A percentile compares a stretch with the other conserved stretches of the same genome.
Conservation (phyloP, 2,888 invertebrate genomes). For the Lasioglossum lativentre region DNA sequence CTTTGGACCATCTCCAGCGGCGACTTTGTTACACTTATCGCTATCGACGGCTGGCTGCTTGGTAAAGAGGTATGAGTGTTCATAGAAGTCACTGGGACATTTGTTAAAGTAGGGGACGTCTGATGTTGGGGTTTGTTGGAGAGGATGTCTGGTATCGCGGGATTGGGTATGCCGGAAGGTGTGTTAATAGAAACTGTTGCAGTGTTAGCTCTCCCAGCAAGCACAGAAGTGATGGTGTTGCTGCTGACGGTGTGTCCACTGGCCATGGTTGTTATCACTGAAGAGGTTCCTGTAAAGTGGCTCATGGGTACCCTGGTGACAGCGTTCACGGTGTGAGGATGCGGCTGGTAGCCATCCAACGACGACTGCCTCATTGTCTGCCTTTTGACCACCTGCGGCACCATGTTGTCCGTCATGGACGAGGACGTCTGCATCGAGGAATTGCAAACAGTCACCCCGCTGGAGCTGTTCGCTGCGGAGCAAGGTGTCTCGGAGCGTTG, state of each 20-base stretch:
- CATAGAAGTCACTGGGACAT: conserved; percentile 79
- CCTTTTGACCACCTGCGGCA: conserved; percentile 61
- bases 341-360: conserved; percentile 81
- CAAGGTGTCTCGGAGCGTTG: conserved; percentile 77
- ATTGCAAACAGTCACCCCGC: conserved; percentile 74
- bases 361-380: conserved; percentile 82
- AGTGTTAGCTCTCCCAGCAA: conserved; percentile 91
- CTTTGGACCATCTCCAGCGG: conserved; percentile 92
- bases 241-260: conserved; percentile 91
- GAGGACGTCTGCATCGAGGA: conserved; percentile 73
- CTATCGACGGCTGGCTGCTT: conserved; percentile 76
- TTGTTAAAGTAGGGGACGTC: conserved; percentile 83
- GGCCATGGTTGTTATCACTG: conserved; percentile 88
- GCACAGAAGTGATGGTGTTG: conserved; percentile 92
- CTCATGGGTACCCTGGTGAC: conserved; percentile 74
- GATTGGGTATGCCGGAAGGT: conserved; percentile 85
- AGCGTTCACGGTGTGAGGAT: conserved; percentile 79
- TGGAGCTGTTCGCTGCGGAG: conserved; percentile 72
- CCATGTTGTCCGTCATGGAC: conserved; percentile 59
- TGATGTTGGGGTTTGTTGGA: conserved; percentile 84
- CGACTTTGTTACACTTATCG: conserved; percentile 86
- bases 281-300: conserved; percentile 77
- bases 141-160: conserved; percentile 81
- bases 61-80: conserved; percentile 65
- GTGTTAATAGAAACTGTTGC: conserved; percentile 91